phyloP scores from a whole-genome alignment of 2,888 invertebrate genomes.

The Zhengitettix transpicula region DNA sequence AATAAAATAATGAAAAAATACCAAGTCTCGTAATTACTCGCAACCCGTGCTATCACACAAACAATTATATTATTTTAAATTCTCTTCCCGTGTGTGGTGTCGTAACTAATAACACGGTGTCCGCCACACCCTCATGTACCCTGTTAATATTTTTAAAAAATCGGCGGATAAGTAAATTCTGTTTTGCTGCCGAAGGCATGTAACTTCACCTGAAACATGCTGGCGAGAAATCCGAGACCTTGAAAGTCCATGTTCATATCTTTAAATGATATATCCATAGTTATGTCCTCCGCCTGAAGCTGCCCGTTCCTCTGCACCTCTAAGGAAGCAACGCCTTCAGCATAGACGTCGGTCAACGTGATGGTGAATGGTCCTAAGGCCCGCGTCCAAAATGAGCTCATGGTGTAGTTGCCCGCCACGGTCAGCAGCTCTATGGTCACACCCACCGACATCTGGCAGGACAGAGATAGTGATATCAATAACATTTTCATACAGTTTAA shows the following conservation, averaged over 20 bases:
- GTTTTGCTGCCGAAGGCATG: no score
- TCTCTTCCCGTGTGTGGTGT: no score
- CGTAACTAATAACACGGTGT: no score
- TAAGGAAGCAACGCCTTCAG: conserved; percentile 50
- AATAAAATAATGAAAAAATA: no score
- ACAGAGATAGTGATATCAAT: no score
- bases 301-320: conserved; percentile 58
- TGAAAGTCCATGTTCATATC: conserved; percentile 67
- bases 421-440: conserved; percentile 52
- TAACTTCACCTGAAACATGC: conserved; percentile 29
- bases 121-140: no score
- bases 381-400: conserved; percentile 50
- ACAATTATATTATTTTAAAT: no score
- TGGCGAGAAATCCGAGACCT: conserved; percentile 61
- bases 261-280: conserved; percentile 59
- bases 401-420: conserved; percentile 57
- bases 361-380: conserved; percentile 65
- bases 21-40: no score
- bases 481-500: no score
- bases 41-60: no score
- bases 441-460: conserved; percentile 45
- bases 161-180: no score
- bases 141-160: no score
- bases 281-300: conserved; percentile 58
- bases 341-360: conserved; percentile 49